Evolutionary conservation across 2,888 invertebrate genomes (phyloP).

Genomic region (Mimas tiliae): DNA sequence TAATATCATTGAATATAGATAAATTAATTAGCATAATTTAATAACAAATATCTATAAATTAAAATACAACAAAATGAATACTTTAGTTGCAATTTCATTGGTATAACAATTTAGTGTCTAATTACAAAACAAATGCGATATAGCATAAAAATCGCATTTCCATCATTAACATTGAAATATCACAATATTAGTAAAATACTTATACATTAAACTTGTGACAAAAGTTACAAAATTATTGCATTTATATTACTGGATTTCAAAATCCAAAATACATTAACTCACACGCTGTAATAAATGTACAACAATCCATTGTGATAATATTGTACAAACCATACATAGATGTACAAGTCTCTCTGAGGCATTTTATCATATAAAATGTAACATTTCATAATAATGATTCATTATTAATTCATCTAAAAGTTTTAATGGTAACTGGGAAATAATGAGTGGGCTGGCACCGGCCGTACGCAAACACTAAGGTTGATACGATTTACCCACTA

Average conservation of each 20-base stretch:
- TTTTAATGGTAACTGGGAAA: slow-evolving; percentile 8
- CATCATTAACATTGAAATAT: slow-evolving; percentile 44
- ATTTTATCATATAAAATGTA: slow-evolving; percentile 24
- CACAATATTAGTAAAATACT: slow-evolving; percentile 41
- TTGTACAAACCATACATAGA: background rate
- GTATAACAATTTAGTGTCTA: slow-evolving; percentile 46
- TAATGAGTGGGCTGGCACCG: background rate
- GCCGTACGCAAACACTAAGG: too few species aligned
- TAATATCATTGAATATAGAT: slow-evolving; percentile 8
- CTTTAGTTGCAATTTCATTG: slow-evolving; percentile 53
- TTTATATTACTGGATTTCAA: background rate
- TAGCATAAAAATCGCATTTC: slow-evolving; percentile 46
- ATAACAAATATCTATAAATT: slow-evolving; percentile 21
- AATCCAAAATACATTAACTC: slow-evolving; percentile 7
- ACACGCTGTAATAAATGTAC: slow-evolving; percentile 6
- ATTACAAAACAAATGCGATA: slow-evolving; percentile 42
- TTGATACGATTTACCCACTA: background rate
- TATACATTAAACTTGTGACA: slow-evolving; percentile 21
- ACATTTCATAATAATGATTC: background rate
- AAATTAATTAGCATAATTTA: slow-evolving; percentile 13
- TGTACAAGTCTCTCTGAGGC: background rate
- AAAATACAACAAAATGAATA: slow-evolving; percentile 33
- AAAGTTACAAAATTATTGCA: slow-evolving; percentile 24
- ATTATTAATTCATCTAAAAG: slow-evolving; percentile 18
- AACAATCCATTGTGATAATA: slow-evolving; percentile 1